Evolutionary conservation across 2,113 vertebrate genomes (phyloP).

Genomic region (Dascyllus trimaculatus): DNA sequence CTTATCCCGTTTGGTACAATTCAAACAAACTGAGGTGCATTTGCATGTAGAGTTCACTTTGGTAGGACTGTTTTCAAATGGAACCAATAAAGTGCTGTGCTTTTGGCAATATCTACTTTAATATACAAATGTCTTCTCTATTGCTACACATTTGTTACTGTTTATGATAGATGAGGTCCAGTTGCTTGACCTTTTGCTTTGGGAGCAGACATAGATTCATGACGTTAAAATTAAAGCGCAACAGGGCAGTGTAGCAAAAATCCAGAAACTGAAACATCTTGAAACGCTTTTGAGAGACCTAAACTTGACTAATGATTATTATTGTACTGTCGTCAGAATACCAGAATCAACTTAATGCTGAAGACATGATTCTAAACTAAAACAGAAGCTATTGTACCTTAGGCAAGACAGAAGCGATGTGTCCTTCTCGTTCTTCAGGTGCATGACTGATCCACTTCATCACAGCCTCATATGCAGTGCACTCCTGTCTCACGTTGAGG

Average conservation of each 20-base stretch:
- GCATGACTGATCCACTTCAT: conserved; percentile 40
- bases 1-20: too few relatives aligned
- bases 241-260: neutral
- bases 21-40: too few relatives aligned
- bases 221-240: neutral
- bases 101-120: too few relatives aligned
- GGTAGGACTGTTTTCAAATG: too few relatives aligned
- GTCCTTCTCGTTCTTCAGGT: conserved; percentile 10
- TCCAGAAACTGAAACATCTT: neutral
- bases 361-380: neutral
- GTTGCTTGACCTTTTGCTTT: too few relatives aligned
- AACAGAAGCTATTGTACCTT: conserved; percentile 51
- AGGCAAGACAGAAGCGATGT: conserved; percentile 35
- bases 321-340: neutral
- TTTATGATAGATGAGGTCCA: too few relatives aligned
- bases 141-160: too few relatives aligned
- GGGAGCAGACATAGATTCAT: neutral
- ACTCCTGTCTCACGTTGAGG: conserved; percentile 52
- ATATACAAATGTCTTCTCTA: too few relatives aligned
- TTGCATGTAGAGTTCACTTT: too few relatives aligned
- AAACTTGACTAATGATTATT: neutral
- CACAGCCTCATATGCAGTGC: conserved; percentile 35
- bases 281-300: neutral
- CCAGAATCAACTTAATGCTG: neutral
- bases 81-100: too few relatives aligned